Base-by-base conservation (phyloP, 1,140 invertebrate species). In the Drosophila trapezifrons region DNA sequence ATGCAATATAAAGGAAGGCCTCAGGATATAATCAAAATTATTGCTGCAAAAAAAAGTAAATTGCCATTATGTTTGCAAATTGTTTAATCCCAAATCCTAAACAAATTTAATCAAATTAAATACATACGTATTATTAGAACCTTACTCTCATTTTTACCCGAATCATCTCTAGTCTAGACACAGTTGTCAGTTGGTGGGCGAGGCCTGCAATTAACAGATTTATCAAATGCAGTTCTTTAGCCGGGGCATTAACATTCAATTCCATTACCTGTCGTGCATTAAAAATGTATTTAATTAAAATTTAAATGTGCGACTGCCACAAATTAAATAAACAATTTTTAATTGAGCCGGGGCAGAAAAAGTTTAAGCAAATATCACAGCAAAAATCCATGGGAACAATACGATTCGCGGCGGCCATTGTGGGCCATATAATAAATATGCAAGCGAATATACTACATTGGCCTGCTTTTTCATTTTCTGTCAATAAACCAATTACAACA, bases 291-390 rank as follows among this genome's bases (percentile, higher is more conserved):
- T 87, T 87, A 85, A 85, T 85, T 85, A 85, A 87, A 87, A 82
- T 85, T 82, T 72, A 85, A 85, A 82, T 73, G 69, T 69, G 71
- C 75, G 85, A 82, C 75, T 76, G 78, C 83, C 83, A 60, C 83
- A 80, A 85, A 87, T 85, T 87, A 85, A 85, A 85, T 87, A 87
- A 85, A 85, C 82, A 85, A 85, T 82, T 82, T 85, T 85, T 85
- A 85, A 85, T 85, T 85, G 82, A 87, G 83, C 78, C 59, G 46
- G 75, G 65, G 51, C 13, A n/a, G 75, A 87, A 82, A 85, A 85
- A 82, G 78, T 82, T 85, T 78, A 76, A 85, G 55, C 75, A 85
- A 85, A 85, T 52, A 78, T 67, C 43, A 40, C 10, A 52, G 35
- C 57, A 71, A 71, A 75, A 76, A 76, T 59, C 42, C 75, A 71